Evolutionary conservation across 23 tunicate species (phyloP), one percentile per base, ranked within the genome.

Genomic region (Botrylloides violaceus): DNA sequence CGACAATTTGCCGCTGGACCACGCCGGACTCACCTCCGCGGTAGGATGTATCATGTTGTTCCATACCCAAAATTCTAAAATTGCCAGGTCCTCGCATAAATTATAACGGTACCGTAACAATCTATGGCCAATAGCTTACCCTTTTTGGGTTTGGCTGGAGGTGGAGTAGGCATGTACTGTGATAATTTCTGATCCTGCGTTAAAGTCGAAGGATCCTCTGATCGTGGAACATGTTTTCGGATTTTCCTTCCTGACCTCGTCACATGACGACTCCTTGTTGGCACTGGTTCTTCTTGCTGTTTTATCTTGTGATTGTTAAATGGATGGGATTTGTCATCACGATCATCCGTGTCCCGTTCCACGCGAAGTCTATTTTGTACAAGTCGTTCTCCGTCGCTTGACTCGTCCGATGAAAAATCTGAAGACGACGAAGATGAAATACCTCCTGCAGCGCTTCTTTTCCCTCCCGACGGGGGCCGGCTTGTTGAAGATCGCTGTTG

Each of bases 391-490:
- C n/a, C 34, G 36, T 72, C 65, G 32, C 77, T 72, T 39, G 66
- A 55, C 31, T 57, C 64, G 34, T 57, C 65, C 23, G 65, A 72
- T 20, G 65, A 56, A 5, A 59, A 23, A 12, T 35, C 65, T 19
- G 77, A 55, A 21, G 77, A 55, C 36, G 77, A 72, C 3, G 65
- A 72, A 3, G 88, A 83, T 12, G 97, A 78, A n/a, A 90, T 50
- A 35, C 97, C 86, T 25, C 79, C 47, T 2, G 80, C 37, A 2
- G 97, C 97, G 3, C 66, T 68, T 24, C 97, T 80, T 48, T 90
- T 90, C 2, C 83, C 97, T 9, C 85, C 85, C 18, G 97, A 90
- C 2, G 90, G 79, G 3, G 96, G 96, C 15, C 97, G 81, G 32
- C 34, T 76, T 0, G 80, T 77, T 3, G 83, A 75, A 28, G 85